phyloP scores from a whole-genome alignment of 2,888 invertebrate genomes.

The Apoda limacodes region DNA sequence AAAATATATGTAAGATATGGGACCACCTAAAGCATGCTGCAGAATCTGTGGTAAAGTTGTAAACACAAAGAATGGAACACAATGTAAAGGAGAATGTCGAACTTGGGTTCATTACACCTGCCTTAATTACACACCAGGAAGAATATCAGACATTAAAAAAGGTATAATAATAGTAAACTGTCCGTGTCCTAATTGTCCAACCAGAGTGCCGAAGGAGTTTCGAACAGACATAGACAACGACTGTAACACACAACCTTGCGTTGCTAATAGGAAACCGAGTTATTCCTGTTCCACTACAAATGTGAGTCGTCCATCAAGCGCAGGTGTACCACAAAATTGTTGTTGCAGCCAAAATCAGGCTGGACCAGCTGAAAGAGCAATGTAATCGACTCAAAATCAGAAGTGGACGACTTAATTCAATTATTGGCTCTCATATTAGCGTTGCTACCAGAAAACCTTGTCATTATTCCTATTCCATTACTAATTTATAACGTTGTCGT shows the following conservation, averaged over 20 bases:
- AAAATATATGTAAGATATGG: too few species aligned
- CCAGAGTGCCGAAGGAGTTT: constrained; percentile 32
- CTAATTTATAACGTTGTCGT: too few species aligned
- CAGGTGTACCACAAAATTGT: too few species aligned
- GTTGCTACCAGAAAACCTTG: too few species aligned
- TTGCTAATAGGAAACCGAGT: constrained; percentile 37
- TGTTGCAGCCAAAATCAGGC: too few species aligned
- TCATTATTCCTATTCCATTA: too few species aligned
- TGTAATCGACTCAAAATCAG: too few species aligned
- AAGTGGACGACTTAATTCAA: too few species aligned
- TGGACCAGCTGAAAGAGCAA: too few species aligned
- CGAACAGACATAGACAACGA: constrained; percentile 32
- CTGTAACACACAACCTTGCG: constrained; percentile 37
- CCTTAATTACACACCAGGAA: constrained; percentile 48
- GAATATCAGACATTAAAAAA: constrained; percentile 43
- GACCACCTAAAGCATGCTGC: too few species aligned
- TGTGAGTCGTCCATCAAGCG: too few species aligned
- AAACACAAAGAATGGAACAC: constrained; percentile 36
- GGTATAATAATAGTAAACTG: constrained; percentile 45
- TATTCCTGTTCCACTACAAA: not conserved
- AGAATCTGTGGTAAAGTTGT: constrained; percentile 47
- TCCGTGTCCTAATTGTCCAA: constrained; percentile 53
- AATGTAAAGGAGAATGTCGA: constrained; percentile 47
- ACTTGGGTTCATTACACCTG: constrained; percentile 50
- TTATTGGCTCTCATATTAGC: too few species aligned